Conservation (phyloP, 2,797 vertebrate genomes). For the Mustela erminea region DNA sequence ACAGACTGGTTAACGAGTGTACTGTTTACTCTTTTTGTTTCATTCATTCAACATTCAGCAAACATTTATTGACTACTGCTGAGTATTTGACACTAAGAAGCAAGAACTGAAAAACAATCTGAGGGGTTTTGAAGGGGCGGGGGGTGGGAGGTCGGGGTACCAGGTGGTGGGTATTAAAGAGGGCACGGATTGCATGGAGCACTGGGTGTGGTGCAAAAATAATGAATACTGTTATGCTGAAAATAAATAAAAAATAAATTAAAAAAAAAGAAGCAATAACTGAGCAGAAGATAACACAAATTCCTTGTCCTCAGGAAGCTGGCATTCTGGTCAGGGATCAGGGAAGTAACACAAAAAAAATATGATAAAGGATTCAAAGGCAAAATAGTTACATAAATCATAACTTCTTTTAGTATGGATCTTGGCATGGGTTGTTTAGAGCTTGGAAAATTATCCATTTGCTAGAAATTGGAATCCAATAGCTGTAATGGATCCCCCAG, state of each 20-base stretch:
- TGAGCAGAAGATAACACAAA: not conserved
- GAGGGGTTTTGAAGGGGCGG: too few relatives aligned
- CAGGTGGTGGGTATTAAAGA: too few relatives aligned
- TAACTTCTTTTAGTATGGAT: conserved; percentile 33
- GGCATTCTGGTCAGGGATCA: not conserved
- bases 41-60: not conserved
- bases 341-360: not conserved
- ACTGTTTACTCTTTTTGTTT: not conserved
- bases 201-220: too few relatives aligned
- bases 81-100: not conserved
- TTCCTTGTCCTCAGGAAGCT: not conserved
- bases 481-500: not conserved
- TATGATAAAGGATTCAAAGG: not conserved
- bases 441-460: conserved; percentile 17
- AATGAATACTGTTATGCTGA: too few relatives aligned
- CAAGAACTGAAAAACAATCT: too few relatives aligned
- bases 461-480: conserved; percentile 36
- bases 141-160: too few relatives aligned
- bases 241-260: too few relatives aligned
- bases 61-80: not conserved
- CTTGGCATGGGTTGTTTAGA: not conserved
- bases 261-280: not conserved
- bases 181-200: too few relatives aligned
- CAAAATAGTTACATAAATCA: conserved; percentile 18
- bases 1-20: not conserved